A percentile compares a stretch with the other conserved stretches of the same genome.
Evolutionary conservation across 1,140 invertebrate species (phyloP).

Genomic region (Pantala flavescens): DNA sequence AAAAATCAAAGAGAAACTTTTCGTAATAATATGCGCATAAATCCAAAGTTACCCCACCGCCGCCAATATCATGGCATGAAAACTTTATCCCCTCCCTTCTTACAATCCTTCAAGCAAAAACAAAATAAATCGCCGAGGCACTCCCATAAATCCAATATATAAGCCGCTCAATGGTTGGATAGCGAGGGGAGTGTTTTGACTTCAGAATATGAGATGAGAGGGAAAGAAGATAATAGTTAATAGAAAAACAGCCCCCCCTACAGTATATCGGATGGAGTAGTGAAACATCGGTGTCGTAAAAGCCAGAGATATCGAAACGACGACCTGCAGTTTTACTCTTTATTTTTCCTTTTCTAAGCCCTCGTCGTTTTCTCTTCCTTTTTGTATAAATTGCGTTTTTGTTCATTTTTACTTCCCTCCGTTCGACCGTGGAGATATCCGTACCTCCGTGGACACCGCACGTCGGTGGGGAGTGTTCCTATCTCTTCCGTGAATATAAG

Average conservation of each 20-base stretch:
- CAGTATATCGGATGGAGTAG: neutral
- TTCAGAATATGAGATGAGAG: neutral
- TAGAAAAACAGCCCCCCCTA: neutral
- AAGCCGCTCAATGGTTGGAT: neutral
- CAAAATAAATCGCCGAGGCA: neutral
- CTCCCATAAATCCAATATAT: neutral
- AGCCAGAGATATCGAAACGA: neutral
- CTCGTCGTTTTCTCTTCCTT: neutral
- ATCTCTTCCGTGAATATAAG: neutral
- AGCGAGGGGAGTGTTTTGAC: neutral
- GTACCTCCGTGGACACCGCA: neutral
- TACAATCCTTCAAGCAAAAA: constrained; percentile 2
- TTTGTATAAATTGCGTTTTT: neutral
- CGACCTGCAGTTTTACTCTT: neutral
- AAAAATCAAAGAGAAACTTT: neutral
- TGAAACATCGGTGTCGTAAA: constrained; percentile 1
- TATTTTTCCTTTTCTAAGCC: neutral
- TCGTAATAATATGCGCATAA: constrained; percentile 4
- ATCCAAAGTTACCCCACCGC: neutral
- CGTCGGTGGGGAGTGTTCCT: neutral
- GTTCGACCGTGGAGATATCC: neutral
- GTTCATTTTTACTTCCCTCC: neutral
- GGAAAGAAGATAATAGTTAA: neutral
- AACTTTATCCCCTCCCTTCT: neutral
- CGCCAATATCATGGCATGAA: constrained; percentile 1